Evolutionary conservation across 2,888 invertebrate species (phyloP).

Genomic region (Pandemis corylana): DNA sequence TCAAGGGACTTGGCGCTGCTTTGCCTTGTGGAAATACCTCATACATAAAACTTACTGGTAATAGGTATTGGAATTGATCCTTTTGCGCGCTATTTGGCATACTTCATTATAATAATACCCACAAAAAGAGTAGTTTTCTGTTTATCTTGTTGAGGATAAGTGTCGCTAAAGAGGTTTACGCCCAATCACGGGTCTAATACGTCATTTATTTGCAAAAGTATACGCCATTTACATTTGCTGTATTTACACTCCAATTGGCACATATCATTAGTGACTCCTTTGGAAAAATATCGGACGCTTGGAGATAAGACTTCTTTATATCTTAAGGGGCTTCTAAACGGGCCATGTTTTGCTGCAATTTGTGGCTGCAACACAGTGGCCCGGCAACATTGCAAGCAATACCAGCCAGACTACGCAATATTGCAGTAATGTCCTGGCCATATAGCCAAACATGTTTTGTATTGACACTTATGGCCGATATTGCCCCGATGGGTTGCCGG

Average conservation of each 20-base stretch:
- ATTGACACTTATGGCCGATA: too few species aligned
- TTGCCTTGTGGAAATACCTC: constrained; percentile 32
- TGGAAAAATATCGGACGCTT: constrained; percentile 9
- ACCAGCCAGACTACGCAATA: too few species aligned
- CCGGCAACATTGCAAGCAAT: too few species aligned
- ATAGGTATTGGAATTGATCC: constrained; percentile 2
- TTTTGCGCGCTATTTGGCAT: constrained; percentile 24
- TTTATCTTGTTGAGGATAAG: constrained; percentile 10
- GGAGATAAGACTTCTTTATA: background rate
- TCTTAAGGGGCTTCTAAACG: too few species aligned
- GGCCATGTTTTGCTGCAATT: too few species aligned
- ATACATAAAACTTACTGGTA: constrained; percentile 10
- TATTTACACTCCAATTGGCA: constrained; percentile 9
- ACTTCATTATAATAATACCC: constrained; percentile 1
- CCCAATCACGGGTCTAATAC: constrained; percentile 8
- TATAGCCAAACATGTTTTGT: too few species aligned
- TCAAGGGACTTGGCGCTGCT: background rate
- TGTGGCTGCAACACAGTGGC: too few species aligned
- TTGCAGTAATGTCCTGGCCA: too few species aligned
- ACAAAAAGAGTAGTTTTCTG: constrained; percentile 8
- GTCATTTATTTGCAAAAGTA: constrained; percentile 10
- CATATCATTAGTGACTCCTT: background rate
- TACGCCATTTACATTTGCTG: constrained; percentile 4
- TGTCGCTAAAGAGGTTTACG: background rate
- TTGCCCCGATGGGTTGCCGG: too few species aligned